These are phyloP conservation scores for Syngnathus floridae DNA, from an alignment of 2,113 vertebrate genomes.

Conservation along the genomic window DNA sequence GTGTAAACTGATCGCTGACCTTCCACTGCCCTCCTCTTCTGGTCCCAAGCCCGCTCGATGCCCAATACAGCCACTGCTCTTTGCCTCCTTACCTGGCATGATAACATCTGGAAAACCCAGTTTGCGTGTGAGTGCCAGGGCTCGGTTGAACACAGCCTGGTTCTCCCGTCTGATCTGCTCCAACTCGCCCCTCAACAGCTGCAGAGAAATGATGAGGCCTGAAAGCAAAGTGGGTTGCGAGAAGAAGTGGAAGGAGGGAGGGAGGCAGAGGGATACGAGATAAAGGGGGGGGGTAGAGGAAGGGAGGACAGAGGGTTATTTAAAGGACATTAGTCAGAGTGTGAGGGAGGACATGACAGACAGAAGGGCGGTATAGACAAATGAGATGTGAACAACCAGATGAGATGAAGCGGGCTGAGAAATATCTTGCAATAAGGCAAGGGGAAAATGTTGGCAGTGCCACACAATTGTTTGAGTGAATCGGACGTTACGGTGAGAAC, in stretches of 20 bases:
- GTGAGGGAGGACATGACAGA: constrained; percentile 57
- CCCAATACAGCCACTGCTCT: constrained; percentile 24
- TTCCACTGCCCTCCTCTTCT: constrained; percentile 24
- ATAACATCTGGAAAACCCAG: constrained; percentile 94
- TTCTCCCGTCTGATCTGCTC: constrained; percentile 91
- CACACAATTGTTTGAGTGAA: constrained; percentile 34
- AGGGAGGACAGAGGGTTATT: constrained; percentile 40
- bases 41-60: constrained; percentile 13
- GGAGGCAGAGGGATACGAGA: constrained; percentile 19
- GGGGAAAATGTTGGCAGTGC: constrained; percentile 12
- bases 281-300: constrained; percentile 14
- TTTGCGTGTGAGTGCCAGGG: constrained; percentile 85
- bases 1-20: constrained; percentile 21
- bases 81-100: constrained; percentile 82
- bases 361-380: constrained; percentile 44
- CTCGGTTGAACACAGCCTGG: constrained; percentile 86
- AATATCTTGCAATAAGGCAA: constrained; percentile 23
- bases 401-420: constrained; percentile 20
- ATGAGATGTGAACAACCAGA: constrained; percentile 36
- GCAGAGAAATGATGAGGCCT: constrained; percentile 94
- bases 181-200: constrained; percentile 91
- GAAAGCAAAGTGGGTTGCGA: constrained; percentile 32
- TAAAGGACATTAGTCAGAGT: constrained; percentile 63
- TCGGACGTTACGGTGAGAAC: constrained; percentile 30
- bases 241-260: constrained; percentile 16